A percentile compares a stretch with the other conserved stretches of the same genome.
phyloP scores from a whole-genome alignment of 2,888 invertebrate species.

The Andrena flavipes region DNA sequence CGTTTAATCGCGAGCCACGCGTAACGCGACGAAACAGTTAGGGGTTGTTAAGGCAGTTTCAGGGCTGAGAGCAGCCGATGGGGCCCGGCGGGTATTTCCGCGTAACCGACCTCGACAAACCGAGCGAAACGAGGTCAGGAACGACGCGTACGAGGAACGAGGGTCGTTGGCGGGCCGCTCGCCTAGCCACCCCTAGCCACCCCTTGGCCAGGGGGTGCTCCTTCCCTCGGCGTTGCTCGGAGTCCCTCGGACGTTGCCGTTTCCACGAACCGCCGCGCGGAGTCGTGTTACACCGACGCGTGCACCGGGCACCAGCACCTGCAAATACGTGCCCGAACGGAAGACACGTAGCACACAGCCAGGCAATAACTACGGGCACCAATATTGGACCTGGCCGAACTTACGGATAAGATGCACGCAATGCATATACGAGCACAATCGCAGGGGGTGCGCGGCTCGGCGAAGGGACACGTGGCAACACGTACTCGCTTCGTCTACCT shows the following conservation, averaged over 20 bases:
- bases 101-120: conserved; percentile 81
- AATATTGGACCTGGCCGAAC: conserved; percentile 31
- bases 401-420: conserved; percentile 43
- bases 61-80: conserved; percentile 14
- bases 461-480: conserved; percentile 10
- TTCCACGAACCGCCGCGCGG: conserved; percentile 35
- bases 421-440: conserved; percentile 24
- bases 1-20: background rate
- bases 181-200: conserved; percentile 52
- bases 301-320: conserved; percentile 25
- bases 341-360: conserved; percentile 22
- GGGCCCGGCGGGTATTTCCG: conserved; percentile 67
- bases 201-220: conserved; percentile 64
- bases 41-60: conserved; percentile 19
- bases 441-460: background rate
- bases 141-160: conserved; percentile 70
- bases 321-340: conserved; percentile 22
- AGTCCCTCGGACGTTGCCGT: conserved; percentile 64
- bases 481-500: background rate
- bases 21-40: conserved; percentile 1
- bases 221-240: conserved; percentile 72
- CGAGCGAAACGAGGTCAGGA: conserved; percentile 81
- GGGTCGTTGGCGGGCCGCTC: conserved; percentile 66
- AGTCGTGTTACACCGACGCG: conserved; percentile 56
- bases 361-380: conserved; percentile 30